Conservation (phyloP, 2,888 invertebrate species). For the Acrobasis consociella region DNA sequence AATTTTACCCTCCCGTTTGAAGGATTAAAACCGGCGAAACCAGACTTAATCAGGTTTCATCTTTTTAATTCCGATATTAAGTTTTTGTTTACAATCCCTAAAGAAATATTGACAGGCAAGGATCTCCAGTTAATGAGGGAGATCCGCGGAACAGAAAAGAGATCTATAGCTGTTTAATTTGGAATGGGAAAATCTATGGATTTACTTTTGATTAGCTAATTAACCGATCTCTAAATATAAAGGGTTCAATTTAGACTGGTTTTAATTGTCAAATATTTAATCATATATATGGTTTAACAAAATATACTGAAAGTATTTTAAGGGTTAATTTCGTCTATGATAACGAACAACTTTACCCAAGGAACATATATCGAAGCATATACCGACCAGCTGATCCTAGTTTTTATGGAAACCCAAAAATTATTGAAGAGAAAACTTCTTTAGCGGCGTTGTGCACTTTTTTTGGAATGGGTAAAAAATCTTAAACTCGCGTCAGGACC, state of each 20-base stretch:
- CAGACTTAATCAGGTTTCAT: conserved; percentile 19
- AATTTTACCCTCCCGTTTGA: conserved; percentile 23
- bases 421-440: too few species aligned
- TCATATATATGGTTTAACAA: too few species aligned
- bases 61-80: conserved; percentile 17
- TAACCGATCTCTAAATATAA: not conserved
- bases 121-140: conserved; percentile 9
- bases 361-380: too few species aligned
- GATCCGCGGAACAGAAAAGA: not conserved
- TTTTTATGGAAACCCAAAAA: too few species aligned
- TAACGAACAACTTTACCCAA: too few species aligned
- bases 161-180: conserved; percentile 4
- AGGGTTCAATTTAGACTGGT: not conserved
- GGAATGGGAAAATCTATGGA: not conserved
- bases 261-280: too few species aligned
- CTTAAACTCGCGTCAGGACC: too few species aligned
- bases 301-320: too few species aligned
- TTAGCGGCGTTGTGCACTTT: too few species aligned
- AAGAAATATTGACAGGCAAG: conserved; percentile 12
- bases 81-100: conserved; percentile 15
- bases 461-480: too few species aligned
- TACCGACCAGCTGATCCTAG: too few species aligned
- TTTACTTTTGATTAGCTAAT: not conserved
- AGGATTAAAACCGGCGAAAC: conserved; percentile 21
- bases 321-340: too few species aligned